Base-by-base conservation (phyloP, 30 jellyfish, hydroid and myxozoan species). In the Morbakka virulenta region DNA sequence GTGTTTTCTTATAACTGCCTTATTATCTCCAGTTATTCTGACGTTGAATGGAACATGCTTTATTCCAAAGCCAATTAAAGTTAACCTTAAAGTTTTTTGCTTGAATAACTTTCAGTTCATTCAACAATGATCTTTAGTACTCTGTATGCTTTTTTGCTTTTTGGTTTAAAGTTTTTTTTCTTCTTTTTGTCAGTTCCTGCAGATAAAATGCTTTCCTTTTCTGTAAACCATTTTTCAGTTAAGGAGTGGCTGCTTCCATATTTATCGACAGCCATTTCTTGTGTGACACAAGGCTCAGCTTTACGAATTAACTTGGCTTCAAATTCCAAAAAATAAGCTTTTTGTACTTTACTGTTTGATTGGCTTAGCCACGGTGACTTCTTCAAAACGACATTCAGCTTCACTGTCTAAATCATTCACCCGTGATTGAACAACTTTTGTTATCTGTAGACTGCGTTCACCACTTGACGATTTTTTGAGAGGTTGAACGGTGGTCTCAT, bases 1-100 rank as follows among this genome's bases (percentile, higher is more conserved):
- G n/a, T 68, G 87, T 52, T 69, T 80, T 52, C 92, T 52, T 3
- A 80, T 67, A 29, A 13, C 90, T 14, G 88, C 90, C 23, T 62
- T 3, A 13, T 79, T 65, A 33, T 79, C 86, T 52, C 66, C 47
- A 62, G 86, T 67, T 17, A 9, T 17, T 41, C 13, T 70, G 32
- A 23, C 83, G 70, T 26, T 70, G 83, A 48, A 70, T 70, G 71
- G 76, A 34, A 26, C 48, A 21, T 32, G 76, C 85, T 30, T 49
- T 50, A 24, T 31, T 1, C 74, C 85, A 52, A 17, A 73, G 85
- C 85, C 77, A 49, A 50, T 73, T 73, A 28, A 48, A 50, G 62
- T 73, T 50, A 4, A 73, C 85, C 33, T 73, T 73, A 57, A 50
- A 28, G 13, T 74, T 74, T 12, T 73, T 73, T 49, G 62, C 85